Percentiles rank a stretch among this genome's conserved stretches.
These are phyloP conservation scores for Ethmia dodecea DNA, from an alignment of 2,888 invertebrate species.

Conservation along the genomic window DNA sequence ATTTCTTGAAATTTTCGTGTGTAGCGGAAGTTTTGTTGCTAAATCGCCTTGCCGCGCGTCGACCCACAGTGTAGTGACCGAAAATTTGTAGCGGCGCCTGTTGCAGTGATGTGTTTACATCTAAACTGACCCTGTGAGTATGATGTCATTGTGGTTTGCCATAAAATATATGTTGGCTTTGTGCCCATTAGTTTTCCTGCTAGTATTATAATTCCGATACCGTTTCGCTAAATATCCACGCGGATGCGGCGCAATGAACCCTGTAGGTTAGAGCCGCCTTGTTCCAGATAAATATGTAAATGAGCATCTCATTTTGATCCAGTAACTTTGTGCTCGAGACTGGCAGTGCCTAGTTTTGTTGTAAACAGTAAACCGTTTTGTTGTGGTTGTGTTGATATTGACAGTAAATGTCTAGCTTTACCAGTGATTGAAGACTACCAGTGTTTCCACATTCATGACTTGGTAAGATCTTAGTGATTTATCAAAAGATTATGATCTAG, in stretches of 20 bases:
- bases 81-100: conserved; percentile 37
- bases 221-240: conserved; percentile 50
- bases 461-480: too few species aligned
- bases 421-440: too few species aligned
- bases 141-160: conserved; percentile 71
- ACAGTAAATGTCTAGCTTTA: too few species aligned
- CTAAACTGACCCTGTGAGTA: conserved; percentile 67
- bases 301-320: conserved; percentile 29
- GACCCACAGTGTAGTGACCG: conserved; percentile 25
- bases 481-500: too few species aligned
- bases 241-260: conserved; percentile 54
- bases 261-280: conserved; percentile 54
- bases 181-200: conserved; percentile 74
- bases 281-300: conserved; percentile 48
- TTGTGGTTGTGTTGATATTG: too few species aligned
- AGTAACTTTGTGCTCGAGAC: conserved; percentile 10
- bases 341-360: conserved; percentile 9
- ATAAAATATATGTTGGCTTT: conserved; percentile 73
- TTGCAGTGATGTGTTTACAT: conserved; percentile 73
- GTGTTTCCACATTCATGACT: too few species aligned
- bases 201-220: conserved; percentile 52
- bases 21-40: conserved; percentile 29
- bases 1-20: conserved; percentile 40
- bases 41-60: conserved; percentile 30
- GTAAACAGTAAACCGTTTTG: too few species aligned